Base-by-base conservation (phyloP, 1,140 invertebrate species). In the Drosophila kohkoa region DNA sequence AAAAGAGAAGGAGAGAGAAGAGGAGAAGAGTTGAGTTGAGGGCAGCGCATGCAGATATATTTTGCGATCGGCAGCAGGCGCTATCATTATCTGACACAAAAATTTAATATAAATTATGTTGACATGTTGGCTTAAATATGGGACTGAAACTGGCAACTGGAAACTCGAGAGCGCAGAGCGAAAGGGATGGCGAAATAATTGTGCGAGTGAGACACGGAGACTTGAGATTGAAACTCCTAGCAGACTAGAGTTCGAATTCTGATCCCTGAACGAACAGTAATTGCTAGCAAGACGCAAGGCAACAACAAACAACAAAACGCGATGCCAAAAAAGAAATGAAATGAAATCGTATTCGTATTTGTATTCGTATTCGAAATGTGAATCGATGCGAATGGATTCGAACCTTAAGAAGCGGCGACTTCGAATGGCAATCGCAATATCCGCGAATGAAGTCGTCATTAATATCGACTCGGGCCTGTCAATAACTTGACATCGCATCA, bases 41-140 rank as follows among this genome's bases (percentile, higher is more conserved):
- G 15, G n/a, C 15, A 51, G 35, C 35, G 25, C 43, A 64, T 77
- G 64, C 51, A 67, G 60, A 71, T 63, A 71, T 78, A 54, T 78
- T 49, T 63, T 64, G 60, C 49, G 57, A 71, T 77, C 74, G 68
- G 68, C 82, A 82, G 77, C 77, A 82, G 83, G 81, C 88, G 88
- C 89, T 91, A 91, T 91, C 88, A 91, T 91, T 91, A 88, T 91
- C 88, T 91, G 88, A 91, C 83, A 85, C 83, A 88, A 80, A 91
- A 91, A 88, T 88, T 91, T 91, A 91, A 91, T 91, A 91, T 91
- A 91, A 91, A 91, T 91, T 91, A 91, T 91, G 88, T 91, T 91
- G 88, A 91, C 88, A 91, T 91, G 81, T 88, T 80, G 88, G 88
- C 82, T 88, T 89, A 88, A 91, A 91, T 83, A 85, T 85, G 81